Conservation (phyloP, 2,797 vertebrate species). For the Spatula clypeata region DNA sequence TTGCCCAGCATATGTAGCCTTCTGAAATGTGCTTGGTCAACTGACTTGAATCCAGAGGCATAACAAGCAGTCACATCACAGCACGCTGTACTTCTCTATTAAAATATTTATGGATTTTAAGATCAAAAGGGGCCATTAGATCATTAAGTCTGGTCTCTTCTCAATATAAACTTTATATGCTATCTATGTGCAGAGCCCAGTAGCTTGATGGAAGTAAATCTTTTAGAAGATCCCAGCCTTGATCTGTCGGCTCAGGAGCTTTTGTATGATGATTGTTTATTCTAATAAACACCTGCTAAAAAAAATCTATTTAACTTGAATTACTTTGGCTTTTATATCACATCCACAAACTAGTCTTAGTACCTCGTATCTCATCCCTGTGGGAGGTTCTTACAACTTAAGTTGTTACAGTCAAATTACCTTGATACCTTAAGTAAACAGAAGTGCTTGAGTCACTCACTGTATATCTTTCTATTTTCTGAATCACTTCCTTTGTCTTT, state of each 20-base stretch:
- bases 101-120: conserved; percentile 14
- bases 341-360: neutral
- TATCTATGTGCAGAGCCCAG: neutral
- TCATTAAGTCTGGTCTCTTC: neutral
- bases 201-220: neutral
- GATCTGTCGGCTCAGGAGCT: neutral
- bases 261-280: neutral
- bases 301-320: neutral
- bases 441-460: neutral
- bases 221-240: neutral
- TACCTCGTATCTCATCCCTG: neutral
- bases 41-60: neutral
- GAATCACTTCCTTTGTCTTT: neutral
- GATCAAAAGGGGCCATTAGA: neutral
- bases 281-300: neutral
- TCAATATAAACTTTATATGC: neutral
- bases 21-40: neutral
- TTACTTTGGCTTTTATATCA: neutral
- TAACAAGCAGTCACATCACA: neutral
- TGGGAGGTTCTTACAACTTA: neutral
- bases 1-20: neutral
- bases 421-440: neutral
- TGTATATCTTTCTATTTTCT: neutral
- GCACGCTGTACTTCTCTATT: neutral
- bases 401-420: neutral